phyloP scores from a whole-genome alignment of 2,113 vertebrate species.

The Alouatta palliata region DNA sequence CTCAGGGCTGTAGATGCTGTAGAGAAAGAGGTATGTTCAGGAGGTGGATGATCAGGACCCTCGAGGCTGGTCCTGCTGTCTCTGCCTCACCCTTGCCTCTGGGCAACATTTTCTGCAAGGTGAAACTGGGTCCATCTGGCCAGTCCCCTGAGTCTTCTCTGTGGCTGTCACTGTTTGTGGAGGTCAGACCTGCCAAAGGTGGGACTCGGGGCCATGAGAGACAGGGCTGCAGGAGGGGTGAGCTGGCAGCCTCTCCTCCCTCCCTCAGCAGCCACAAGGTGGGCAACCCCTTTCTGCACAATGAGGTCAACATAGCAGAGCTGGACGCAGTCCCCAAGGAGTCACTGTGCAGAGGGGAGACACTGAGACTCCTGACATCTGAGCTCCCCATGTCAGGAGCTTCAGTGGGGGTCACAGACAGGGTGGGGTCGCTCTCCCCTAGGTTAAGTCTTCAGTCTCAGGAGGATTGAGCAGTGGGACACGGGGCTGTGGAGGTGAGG shows the following conservation, averaged over 20 bases:
- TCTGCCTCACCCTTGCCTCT: not conserved
- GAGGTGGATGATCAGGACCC: not conserved
- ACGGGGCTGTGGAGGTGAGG: no score
- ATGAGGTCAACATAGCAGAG: not conserved
- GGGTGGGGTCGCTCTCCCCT: not conserved
- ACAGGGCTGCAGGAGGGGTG: not conserved
- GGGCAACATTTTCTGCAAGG: not conserved
- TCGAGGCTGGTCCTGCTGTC: not conserved
- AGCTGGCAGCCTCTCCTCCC: not conserved
- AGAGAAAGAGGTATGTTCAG: no score
- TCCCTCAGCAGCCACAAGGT: not conserved
- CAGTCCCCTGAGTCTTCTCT: not conserved
- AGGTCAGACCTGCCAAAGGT: not conserved
- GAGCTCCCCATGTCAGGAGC: no score
- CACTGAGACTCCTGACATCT: rapidly evolving
- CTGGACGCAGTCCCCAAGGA: not conserved
- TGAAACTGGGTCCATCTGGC: not conserved
- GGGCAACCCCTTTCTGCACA: not conserved
- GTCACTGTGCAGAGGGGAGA: no score
- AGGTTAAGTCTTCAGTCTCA: rapidly evolving
- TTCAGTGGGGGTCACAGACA: no score
- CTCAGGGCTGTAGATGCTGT: not conserved
- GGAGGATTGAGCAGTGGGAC: not conserved
- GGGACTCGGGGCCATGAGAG: not conserved
- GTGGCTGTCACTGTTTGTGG: no score